Evolutionary conservation across 2,113 vertebrate species (phyloP), one percentile per base, ranked within the genome.

Genomic region (Thryonomys swinderianus): DNA sequence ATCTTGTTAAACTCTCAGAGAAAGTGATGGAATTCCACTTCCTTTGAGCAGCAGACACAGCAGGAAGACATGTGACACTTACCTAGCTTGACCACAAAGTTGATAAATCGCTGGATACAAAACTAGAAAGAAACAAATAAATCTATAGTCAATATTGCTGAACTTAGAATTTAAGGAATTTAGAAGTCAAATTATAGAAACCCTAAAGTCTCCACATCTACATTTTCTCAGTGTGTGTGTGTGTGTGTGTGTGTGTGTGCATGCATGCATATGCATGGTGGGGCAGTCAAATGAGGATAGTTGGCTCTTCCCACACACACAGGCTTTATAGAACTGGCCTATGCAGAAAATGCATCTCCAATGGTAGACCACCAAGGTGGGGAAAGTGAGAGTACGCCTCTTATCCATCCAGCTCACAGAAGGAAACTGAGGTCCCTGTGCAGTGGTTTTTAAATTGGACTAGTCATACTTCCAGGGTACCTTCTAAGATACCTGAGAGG

Each of bases 51-150:
- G 27, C 27, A 83, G 17, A 66, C 8, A 53, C n/a, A 90, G 85
- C 40, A 64, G 84, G 3, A 11, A n/a, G 45, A 79, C 2, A 40
- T 80, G 89, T 2, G 9, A 32, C 18, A 98, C 99, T 98, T 98
- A 99, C 99, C 99, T 79, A 98, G 95, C 92, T 98, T 98, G 85
- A 97, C 83, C 59, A 98, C 98, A 95, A 97, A 99, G 66, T 69
- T 97, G 81, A 99, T 97, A 95, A 99, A 99, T 83, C 98, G 98
- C 85, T 98, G 98, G 88, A 93, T 97, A 67, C 92, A 95, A 96
- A 98, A 98, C 99, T 99, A 96, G n/a, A 98, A 98, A 85, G 97
- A 59, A 95, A 90, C 30, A 96, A 17, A 96, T 25, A 97, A 93
- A 92, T 66, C 40, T 40, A 10, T 0, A 71, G 83, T 97, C 67